Conservation (phyloP, 2,888 invertebrate species). For the Erpobdella octoculata region DNA sequence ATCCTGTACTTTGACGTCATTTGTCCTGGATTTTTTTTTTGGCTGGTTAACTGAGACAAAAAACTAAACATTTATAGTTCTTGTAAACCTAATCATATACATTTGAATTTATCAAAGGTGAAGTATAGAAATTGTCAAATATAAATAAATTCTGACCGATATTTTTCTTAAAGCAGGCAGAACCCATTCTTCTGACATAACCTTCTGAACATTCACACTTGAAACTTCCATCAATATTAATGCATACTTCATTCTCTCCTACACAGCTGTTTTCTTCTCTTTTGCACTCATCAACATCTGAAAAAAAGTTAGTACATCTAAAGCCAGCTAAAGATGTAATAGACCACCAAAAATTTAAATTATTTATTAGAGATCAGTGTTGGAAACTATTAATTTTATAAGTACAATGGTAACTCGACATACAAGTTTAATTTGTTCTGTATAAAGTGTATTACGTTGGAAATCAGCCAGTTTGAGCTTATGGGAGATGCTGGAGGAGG, state of each 20-base stretch:
- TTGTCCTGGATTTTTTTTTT: neutral
- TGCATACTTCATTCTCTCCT: conserved; percentile 15
- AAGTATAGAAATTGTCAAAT: no score
- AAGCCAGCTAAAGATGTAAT: no score
- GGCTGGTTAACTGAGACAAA: neutral
- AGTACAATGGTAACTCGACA: no score
- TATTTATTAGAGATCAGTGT: neutral
- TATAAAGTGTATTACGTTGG: no score
- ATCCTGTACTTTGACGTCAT: no score
- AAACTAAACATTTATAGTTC: neutral
- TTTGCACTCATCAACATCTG: conserved; percentile 30
- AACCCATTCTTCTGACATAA: conserved; percentile 24
- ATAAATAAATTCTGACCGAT: conserved; percentile 9
- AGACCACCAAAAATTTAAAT: neutral
- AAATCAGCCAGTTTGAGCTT: no score
- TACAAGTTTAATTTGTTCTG: neutral
- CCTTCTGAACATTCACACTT: conserved; percentile 23
- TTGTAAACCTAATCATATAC: neutral
- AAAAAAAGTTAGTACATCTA: neutral
- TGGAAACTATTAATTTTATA: no score
- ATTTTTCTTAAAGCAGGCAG: conserved; percentile 16
- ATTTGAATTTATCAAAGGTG: neutral
- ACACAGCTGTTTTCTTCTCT: neutral
- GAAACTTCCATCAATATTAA: conserved; percentile 25
- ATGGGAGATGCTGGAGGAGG: no score